Percentiles rank a stretch among this genome's conserved stretches.
phyloP scores from a whole-genome alignment of 1,140 invertebrate genomes.

The Gonioctena quinquepunctata region DNA sequence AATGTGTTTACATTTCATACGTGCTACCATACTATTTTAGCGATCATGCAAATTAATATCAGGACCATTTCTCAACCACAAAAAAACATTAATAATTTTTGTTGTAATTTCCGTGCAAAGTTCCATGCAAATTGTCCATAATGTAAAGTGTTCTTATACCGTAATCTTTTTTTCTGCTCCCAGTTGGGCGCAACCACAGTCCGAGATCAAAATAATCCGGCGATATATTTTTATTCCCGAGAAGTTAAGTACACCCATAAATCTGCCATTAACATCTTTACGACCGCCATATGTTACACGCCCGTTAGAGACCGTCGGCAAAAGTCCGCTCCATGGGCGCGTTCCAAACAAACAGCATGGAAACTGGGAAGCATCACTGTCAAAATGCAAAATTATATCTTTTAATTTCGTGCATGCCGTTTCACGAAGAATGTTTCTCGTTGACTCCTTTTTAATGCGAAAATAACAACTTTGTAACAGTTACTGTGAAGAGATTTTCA shows the following conservation, averaged over 20 bases:
- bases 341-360: not conserved
- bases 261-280: constrained; percentile 6
- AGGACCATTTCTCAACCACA: too few relatives aligned
- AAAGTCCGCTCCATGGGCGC: not conserved
- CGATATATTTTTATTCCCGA: not conserved
- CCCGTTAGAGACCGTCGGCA: not conserved
- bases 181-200: not conserved
- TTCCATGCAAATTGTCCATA: too few relatives aligned
- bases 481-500: too few relatives aligned
- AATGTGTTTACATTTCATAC: too few relatives aligned
- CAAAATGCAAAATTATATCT: not conserved
- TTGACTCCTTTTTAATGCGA: not conserved
- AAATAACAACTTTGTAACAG: not conserved
- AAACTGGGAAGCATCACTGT: not conserved
- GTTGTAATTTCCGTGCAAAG: too few relatives aligned
- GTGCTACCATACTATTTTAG: too few relatives aligned
- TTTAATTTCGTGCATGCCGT: not conserved
- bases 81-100: too few relatives aligned
- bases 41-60: too few relatives aligned
- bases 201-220: not conserved
- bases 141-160: too few relatives aligned
- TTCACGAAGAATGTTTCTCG: not conserved
- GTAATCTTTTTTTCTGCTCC: too few relatives aligned
- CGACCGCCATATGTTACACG: not conserved
- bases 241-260: not conserved